Percentiles rank a stretch among this genome's conserved stretches.
phyloP scores from a whole-genome alignment of 1,140 invertebrate species.

The Atta cephalotes region DNA sequence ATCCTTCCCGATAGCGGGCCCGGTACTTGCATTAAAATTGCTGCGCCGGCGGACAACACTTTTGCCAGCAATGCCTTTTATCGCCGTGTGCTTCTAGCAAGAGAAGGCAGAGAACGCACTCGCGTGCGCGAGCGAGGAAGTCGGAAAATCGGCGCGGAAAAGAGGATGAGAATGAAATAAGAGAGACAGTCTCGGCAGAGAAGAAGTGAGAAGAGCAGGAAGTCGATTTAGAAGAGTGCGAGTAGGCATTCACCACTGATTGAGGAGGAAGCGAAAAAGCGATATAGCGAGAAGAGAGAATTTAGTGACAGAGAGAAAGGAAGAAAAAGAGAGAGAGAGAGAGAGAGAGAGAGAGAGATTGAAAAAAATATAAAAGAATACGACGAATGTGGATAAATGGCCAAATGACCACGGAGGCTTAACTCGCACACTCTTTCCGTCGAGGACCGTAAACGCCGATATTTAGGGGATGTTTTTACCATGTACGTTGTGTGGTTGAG shows the following conservation, averaged over 20 bases:
- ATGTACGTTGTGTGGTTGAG: conserved; percentile 65
- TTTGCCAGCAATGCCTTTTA: conserved; percentile 74
- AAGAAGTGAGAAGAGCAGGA: neutral
- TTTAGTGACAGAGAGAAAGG: conserved; percentile 30
- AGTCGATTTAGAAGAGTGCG: conserved; percentile 1
- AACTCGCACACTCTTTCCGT: conserved; percentile 67
- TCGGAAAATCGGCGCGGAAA: conserved; percentile 43
- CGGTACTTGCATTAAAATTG: conserved; percentile 55
- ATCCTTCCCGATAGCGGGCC: neutral
- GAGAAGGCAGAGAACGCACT: conserved; percentile 29
- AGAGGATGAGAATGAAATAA: conserved; percentile 30
- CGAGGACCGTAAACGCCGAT: conserved; percentile 76
- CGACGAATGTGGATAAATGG: conserved; percentile 72
- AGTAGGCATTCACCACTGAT: conserved; percentile 15
- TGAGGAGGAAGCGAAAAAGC: neutral
- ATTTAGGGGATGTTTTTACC: conserved; percentile 77
- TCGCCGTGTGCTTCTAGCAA: conserved; percentile 51
- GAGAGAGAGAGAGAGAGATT: conserved; percentile 24
- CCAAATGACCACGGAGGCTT: conserved; percentile 76
- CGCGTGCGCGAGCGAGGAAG: neutral
- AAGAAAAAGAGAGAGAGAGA: conserved; percentile 32
- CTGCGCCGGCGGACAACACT: conserved; percentile 61
- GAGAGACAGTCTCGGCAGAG: neutral
- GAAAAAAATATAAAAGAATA: conserved; percentile 37
- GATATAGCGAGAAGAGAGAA: conserved; percentile 27